Conservation (phyloP, 2,888 invertebrate species). For the Diogma glabrata region DNA sequence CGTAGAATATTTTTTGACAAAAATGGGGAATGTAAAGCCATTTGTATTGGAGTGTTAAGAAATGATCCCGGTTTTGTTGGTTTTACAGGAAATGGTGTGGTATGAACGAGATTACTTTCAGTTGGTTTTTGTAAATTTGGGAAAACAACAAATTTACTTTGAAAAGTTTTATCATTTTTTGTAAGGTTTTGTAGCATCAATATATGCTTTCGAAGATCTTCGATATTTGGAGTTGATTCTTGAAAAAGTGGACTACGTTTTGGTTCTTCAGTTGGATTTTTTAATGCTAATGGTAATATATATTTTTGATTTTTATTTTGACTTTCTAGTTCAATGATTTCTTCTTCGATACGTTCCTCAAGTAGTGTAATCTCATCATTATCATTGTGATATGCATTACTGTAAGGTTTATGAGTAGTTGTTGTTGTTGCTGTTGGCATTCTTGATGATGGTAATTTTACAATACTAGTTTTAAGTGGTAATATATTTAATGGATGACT, state of each 20-base stretch:
- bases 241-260: slow-evolving; percentile 21
- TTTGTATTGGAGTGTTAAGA: slow-evolving; percentile 16
- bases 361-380: slow-evolving; percentile 4
- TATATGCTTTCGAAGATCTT: slow-evolving; percentile 35
- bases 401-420: not conserved
- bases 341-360: slow-evolving; percentile 30
- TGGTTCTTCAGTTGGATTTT: slow-evolving; percentile 31
- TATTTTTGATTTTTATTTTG: slow-evolving; percentile 33
- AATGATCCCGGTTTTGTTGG: slow-evolving; percentile 7
- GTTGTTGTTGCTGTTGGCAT: not conserved
- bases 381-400: not conserved
- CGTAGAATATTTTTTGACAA: not conserved
- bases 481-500: slow-evolving; percentile 5
- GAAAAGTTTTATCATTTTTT: slow-evolving; percentile 34
- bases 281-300: slow-evolving; percentile 36
- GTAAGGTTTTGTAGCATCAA: slow-evolving; percentile 35
- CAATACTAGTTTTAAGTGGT: not conserved
- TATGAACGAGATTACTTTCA: slow-evolving; percentile 15
- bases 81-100: slow-evolving; percentile 13
- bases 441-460: slow-evolving; percentile 2
- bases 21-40: slow-evolving; percentile 16
- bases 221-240: slow-evolving; percentile 32
- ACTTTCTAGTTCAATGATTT: slow-evolving; percentile 20
- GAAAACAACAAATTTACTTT: slow-evolving; percentile 36
- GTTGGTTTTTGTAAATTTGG: slow-evolving; percentile 29